phyloP scores from a whole-genome alignment of 2,888 invertebrate species.

The Heliconius sara region DNA sequence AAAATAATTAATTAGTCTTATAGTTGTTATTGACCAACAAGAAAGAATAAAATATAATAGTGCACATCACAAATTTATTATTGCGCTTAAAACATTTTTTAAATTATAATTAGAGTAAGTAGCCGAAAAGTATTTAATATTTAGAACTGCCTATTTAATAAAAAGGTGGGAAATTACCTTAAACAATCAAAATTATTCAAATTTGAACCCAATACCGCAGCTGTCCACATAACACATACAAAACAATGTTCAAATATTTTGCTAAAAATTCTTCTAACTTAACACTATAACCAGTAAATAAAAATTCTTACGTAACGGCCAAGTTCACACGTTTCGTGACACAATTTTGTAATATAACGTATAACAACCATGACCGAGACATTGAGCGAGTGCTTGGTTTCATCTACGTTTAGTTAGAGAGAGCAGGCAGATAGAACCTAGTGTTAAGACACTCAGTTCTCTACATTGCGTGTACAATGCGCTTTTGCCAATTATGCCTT shows the following conservation, averaged over 20 bases:
- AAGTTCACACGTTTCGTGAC: conserved; percentile 26
- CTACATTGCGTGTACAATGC: no score
- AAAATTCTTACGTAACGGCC: conserved; percentile 10
- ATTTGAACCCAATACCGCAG: neutral
- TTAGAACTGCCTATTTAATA: no score
- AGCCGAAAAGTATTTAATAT: no score
- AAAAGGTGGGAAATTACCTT: no score
- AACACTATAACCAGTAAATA: neutral
- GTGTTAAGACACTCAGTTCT: neutral
- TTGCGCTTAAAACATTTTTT: no score
- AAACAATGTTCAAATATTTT: neutral
- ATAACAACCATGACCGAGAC: conserved; percentile 13
- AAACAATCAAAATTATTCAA: no score
- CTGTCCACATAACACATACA: neutral
- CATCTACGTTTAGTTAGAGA: neutral
- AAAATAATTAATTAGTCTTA: no score
- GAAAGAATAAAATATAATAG: no score
- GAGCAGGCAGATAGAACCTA: neutral
- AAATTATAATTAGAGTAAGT: no score
- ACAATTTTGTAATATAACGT: neutral
- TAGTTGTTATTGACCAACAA: no score
- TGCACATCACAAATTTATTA: no score
- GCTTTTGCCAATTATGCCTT: no score
- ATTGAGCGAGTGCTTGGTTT: neutral
- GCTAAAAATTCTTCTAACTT: neutral